A percentile compares a stretch with the other conserved stretches of the same genome.
Conservation (phyloP, 1,140 invertebrate genomes). For the Hetaerina americana region DNA sequence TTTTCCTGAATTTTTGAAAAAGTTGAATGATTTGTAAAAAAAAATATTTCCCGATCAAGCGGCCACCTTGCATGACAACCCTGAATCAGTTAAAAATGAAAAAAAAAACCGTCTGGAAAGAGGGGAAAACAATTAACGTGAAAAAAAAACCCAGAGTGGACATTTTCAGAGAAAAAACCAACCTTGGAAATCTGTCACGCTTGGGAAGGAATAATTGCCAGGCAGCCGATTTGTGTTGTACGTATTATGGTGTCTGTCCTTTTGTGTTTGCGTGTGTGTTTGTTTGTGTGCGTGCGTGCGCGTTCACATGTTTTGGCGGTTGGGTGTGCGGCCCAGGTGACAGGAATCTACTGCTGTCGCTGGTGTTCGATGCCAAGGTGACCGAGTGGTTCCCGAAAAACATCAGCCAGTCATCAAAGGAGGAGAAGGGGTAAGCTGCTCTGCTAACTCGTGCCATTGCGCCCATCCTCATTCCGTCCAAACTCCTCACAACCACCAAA, state of each 20-base stretch:
- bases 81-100: too few species aligned
- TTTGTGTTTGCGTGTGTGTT: not conserved
- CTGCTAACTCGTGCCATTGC: too few species aligned
- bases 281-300: not conserved
- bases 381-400: conserved; percentile 71
- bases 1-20: too few species aligned
- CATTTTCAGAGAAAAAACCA: too few species aligned
- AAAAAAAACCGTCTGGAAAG: too few species aligned
- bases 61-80: too few species aligned
- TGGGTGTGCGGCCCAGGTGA: conserved; percentile 44
- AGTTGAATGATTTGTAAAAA: too few species aligned
- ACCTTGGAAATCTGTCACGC: not conserved
- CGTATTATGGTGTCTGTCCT: not conserved
- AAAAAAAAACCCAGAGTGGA: too few species aligned
- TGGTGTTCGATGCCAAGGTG: conserved; percentile 76
- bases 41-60: too few species aligned
- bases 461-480: not conserved
- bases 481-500: not conserved
- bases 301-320: conserved; percentile 5
- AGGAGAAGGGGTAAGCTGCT: conserved; percentile 51
- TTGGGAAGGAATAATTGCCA: not conserved
- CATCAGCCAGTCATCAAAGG: conserved; percentile 48
- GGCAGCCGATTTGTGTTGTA: not conserved
- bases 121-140: too few species aligned
- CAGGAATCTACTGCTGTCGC: conserved; percentile 62